phyloP scores from a whole-genome alignment of 1,140 invertebrate genomes.

The Drosophila busckii region DNA sequence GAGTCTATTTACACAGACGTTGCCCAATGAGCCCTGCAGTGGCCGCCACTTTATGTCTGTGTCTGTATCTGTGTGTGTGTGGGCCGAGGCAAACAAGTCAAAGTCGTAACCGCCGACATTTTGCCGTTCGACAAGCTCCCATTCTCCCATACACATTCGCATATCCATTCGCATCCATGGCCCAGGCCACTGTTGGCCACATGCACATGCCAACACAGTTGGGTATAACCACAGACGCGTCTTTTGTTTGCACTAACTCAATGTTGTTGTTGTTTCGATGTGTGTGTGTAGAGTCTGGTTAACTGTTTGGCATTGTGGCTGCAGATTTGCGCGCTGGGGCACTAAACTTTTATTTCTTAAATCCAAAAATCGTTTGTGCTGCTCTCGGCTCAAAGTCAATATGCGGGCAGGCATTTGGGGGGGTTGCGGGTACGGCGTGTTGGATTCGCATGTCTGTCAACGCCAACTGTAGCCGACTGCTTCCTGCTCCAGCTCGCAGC shows the following conservation, averaged over 20 bases:
- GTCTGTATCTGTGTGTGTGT: background rate
- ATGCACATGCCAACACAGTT: constrained; percentile 9
- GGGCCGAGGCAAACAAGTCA: constrained; percentile 30
- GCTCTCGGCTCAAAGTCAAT: constrained; percentile 68
- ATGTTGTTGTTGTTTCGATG: constrained; percentile 8
- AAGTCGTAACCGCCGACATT: constrained; percentile 40
- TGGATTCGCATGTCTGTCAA: constrained; percentile 35
- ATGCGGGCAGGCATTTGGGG: constrained; percentile 41
- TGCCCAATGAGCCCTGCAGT: constrained; percentile 41
- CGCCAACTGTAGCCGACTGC: constrained; percentile 38
- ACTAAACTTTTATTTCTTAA: constrained; percentile 77
- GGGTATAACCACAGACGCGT: constrained; percentile 65
- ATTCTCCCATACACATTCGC: no score
- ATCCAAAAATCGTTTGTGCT: constrained; percentile 67
- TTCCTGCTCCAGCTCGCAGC: no score
- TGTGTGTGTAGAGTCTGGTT: constrained; percentile 29
- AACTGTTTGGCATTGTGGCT: constrained; percentile 58
- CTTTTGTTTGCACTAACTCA: constrained; percentile 67
- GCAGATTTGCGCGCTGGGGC: constrained; percentile 61
- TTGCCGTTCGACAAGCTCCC: constrained; percentile 17
- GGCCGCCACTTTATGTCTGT: constrained; percentile 1
- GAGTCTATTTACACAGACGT: constrained; percentile 35
- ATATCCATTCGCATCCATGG: no score
- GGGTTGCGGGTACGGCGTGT: constrained; percentile 1
- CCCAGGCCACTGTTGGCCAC: constrained; percentile 3